phyloP scores from a whole-genome alignment of 2,888 invertebrate species.

The Cephus nigrinus region DNA sequence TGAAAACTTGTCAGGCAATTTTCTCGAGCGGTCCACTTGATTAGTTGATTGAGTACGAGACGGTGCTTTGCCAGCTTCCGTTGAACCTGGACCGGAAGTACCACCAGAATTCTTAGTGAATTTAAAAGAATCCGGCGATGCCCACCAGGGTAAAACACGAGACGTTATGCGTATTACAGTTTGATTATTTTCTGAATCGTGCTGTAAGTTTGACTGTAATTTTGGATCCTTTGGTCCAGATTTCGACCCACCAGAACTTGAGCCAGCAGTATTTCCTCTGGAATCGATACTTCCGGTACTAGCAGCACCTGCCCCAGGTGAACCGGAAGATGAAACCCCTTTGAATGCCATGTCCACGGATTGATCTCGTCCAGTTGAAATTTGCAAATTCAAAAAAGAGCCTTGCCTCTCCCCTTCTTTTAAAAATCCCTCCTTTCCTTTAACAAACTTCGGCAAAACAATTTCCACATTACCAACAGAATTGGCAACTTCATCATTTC shows the following conservation, averaged over 20 bases:
- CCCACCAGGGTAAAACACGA: constrained; percentile 31
- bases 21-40: too few species aligned
- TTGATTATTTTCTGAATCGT: constrained; percentile 2
- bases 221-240: not conserved
- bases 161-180: not conserved
- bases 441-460: constrained; percentile 23
- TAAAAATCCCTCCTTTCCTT: too few species aligned
- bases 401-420: too few species aligned
- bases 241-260: constrained; percentile 5
- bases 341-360: too few species aligned
- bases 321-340: too few species aligned
- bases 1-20: too few species aligned
- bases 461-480: constrained; percentile 45
- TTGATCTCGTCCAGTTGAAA: too few species aligned
- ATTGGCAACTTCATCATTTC: constrained; percentile 32
- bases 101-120: constrained; percentile 6
- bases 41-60: not conserved
- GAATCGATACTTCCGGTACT: too few species aligned
- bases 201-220: not conserved
- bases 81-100: not conserved
- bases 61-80: not conserved
- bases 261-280: not conserved
- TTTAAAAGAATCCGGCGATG: constrained; percentile 30
- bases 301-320: too few species aligned
- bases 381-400: too few species aligned